These are phyloP conservation scores for Crypturellus undulatus DNA, from an alignment of 2,113 vertebrate species.

Conservation along the genomic window DNA sequence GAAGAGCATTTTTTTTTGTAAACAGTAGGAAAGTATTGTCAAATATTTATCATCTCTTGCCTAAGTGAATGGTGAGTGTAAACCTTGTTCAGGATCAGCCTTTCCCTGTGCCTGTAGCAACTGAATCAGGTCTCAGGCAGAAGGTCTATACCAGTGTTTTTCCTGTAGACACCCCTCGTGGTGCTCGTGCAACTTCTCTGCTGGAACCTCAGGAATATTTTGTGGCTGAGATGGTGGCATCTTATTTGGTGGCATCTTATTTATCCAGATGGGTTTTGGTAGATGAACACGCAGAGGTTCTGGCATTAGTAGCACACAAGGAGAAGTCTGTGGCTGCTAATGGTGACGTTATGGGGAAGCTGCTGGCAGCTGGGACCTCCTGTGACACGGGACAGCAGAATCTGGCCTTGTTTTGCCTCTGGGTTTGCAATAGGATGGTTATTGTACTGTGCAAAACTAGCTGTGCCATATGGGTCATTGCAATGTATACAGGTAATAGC, in stretches of 20 bases:
- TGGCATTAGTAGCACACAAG: not conserved
- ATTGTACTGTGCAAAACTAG: not conserved
- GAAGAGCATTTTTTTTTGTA: not conserved
- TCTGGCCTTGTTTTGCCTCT: not conserved
- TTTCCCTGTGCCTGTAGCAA: not conserved
- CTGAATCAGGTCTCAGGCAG: not conserved
- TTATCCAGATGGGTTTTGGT: not conserved
- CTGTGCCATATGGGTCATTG: fast-evolving
- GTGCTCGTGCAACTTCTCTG: not conserved
- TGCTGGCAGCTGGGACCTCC: not conserved
- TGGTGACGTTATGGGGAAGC: not conserved
- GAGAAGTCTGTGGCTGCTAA: fast-evolving
- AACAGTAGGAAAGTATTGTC: not conserved
- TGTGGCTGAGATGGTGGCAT: not conserved
- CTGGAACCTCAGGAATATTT: not conserved
- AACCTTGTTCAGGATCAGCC: fast-evolving
- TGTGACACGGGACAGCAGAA: not conserved
- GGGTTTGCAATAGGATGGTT: not conserved
- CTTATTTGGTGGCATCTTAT: not conserved
- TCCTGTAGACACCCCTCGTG: not conserved
- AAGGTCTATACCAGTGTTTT: not conserved
- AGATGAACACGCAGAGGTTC: not conserved
- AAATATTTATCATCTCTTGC: not conserved
- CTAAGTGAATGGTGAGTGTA: not conserved
- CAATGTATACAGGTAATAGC: not conserved